A percentile compares a stretch with the other conserved stretches of the same genome.
phyloP scores from a whole-genome alignment of 2,113 vertebrate genomes.

The Aphyosemion australe region DNA sequence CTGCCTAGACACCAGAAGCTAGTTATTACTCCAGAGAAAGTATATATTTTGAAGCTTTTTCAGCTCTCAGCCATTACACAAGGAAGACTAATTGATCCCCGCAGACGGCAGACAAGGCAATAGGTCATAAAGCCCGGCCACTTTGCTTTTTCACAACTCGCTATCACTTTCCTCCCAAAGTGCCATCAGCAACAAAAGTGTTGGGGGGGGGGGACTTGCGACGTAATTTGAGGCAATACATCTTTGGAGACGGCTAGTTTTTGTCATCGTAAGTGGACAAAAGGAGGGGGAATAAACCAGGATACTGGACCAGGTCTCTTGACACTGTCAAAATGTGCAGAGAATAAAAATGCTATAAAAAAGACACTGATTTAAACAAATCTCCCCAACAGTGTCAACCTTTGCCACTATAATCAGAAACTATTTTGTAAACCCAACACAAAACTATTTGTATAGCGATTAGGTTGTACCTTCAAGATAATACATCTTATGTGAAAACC shows the following conservation, averaged over 20 bases:
- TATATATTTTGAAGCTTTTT: conserved; percentile 59
- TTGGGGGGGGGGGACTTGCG: neutral
- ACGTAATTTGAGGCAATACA: conserved; percentile 69
- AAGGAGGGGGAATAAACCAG: conserved; percentile 25
- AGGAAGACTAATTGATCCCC: conserved; percentile 76
- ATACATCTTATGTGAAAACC: conserved; percentile 9
- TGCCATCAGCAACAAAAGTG: conserved; percentile 56
- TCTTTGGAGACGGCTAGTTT: conserved; percentile 64
- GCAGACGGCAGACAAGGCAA: conserved; percentile 68
- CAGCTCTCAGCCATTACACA: conserved; percentile 63
- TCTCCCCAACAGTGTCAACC: neutral
- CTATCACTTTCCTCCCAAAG: conserved; percentile 65
- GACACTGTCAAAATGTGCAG: conserved; percentile 7
- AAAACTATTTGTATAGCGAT: too few relatives aligned
- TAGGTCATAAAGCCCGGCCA: conserved; percentile 68
- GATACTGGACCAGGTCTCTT: conserved; percentile 14
- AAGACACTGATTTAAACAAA: neutral
- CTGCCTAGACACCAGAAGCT: conserved; percentile 27
- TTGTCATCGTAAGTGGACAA: conserved; percentile 69
- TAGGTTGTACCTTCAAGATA: neutral
- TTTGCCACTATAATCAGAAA: neutral
- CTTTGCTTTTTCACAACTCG: conserved; percentile 65
- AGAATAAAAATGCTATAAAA: neutral
- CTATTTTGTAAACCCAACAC: neutral
- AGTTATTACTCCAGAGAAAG: conserved; percentile 59